Base-by-base conservation (phyloP, 2,113 vertebrate species). In the Xenopus tropicalis region DNA sequence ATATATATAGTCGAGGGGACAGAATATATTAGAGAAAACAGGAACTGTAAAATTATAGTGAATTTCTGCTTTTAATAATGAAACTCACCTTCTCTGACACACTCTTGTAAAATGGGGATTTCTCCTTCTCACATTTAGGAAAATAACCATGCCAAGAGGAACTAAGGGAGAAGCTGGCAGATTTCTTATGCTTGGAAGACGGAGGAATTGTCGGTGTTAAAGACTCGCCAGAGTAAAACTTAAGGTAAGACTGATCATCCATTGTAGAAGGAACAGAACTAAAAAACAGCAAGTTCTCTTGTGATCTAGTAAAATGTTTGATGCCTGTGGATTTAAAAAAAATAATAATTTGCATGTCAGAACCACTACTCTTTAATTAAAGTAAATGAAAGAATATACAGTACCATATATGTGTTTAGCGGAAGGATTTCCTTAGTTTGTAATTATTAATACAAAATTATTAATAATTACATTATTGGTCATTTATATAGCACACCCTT, bases 111-210 rank as follows among this genome's bases (percentile, higher is more conserved):
- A 75, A 56, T 3, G 12, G 5, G 20, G 29, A 25, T 23, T 37
- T 62, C 66, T 75, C 65, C 65, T 52, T 69, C 51, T 75, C 72
- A 69, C 13, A 54, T 61, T 75, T 75, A 19, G 72, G 72, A 21
- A 75, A 75, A 44, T 75, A 57, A 22, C 74, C 67, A 62, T 70
- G 69, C 67, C 69, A 70, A 57, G 67, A 77, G 43, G 67, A 71
- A 58, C 67, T 70, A 11, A 71, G 61, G n/a, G 67, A 70, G 54
- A 71, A 70, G 59, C 74, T 71, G 54, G 64, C 74, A 21, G 57
- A 64, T 62, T 67, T 71, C 19, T 42, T 70, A 67, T 75, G 65
- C 29, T 66, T n/a, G 16, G 43, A 69, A 20, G 65, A 22, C 12
- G 59, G 37, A 48, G 2, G 11, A 14, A 24, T 23, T 4, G 19